Evolutionary conservation across 2,888 invertebrate genomes (phyloP).

Genomic region (Saturnia japonica): DNA sequence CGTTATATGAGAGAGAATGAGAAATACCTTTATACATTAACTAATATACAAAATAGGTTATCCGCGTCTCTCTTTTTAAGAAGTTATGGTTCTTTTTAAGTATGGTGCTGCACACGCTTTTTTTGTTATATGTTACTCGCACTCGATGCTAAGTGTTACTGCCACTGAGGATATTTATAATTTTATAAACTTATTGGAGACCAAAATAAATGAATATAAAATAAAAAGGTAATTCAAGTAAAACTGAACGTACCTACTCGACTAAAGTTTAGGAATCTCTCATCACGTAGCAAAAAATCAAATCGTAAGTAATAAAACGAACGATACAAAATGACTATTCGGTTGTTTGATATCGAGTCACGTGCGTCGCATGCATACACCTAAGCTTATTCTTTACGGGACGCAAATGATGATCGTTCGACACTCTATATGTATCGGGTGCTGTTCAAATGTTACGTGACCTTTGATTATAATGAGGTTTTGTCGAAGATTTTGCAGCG

Average conservation of each 20-base stretch:
- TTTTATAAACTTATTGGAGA: neutral
- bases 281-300: conserved; percentile 19
- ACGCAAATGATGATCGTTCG: conserved; percentile 32
- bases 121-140: no score
- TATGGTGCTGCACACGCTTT: no score
- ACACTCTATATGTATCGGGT: conserved; percentile 25
- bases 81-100: no score
- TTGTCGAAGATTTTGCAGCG: neutral
- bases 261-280: conserved; percentile 6
- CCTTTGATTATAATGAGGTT: conserved; percentile 27
- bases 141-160: no score
- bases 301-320: conserved; percentile 20
- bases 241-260: neutral
- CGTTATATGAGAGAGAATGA: no score
- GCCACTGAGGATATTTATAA: no score
- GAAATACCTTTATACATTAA: no score
- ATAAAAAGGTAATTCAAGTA: neutral
- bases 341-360: conserved; percentile 37
- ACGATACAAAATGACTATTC: conserved; percentile 24
- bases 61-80: no score
- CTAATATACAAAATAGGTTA: no score
- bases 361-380: conserved; percentile 54
- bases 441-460: conserved; percentile 57
- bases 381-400: conserved; percentile 57
- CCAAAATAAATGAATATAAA: neutral